Percentiles rank a stretch among this genome's conserved stretches.
Evolutionary conservation across 2,797 vertebrate genomes (phyloP).

Genomic region (Leuciscus waleckii): DNA sequence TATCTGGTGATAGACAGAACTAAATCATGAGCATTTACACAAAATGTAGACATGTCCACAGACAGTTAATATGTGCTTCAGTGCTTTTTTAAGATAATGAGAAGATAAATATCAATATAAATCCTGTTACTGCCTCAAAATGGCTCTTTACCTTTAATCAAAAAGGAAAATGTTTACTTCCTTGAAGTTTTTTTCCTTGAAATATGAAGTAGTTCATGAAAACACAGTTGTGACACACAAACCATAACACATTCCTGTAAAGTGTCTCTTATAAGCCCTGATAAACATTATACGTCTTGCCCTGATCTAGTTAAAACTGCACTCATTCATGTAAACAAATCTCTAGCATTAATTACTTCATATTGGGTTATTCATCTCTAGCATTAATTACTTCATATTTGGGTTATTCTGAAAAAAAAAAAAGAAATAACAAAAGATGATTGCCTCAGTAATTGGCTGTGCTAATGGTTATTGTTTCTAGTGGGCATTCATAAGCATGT

Average conservation of each 20-base stretch:
- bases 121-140: neutral
- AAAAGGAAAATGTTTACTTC: neutral
- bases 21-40: neutral
- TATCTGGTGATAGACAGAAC: neutral
- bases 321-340: constrained; percentile 24
- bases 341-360: constrained; percentile 22
- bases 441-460: constrained; percentile 42
- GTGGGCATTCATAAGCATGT: constrained; percentile 13
- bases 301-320: neutral
- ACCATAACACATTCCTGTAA: neutral
- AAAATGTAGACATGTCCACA: neutral
- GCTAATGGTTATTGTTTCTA: constrained; percentile 35
- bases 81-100: neutral
- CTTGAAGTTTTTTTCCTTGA: too few relatives aligned
- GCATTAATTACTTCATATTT: constrained; percentile 37
- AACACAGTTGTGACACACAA: neutral
- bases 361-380: constrained; percentile 30
- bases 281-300: neutral
- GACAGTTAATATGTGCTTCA: neutral
- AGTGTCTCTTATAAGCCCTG: neutral
- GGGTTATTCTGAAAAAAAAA: neutral
- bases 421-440: constrained; percentile 18
- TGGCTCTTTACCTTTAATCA: neutral
- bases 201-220: neutral
- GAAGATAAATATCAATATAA: neutral